Evolutionary conservation across 2,113 vertebrate genomes (phyloP).

Genomic region (Microtus richardsoni): DNA sequence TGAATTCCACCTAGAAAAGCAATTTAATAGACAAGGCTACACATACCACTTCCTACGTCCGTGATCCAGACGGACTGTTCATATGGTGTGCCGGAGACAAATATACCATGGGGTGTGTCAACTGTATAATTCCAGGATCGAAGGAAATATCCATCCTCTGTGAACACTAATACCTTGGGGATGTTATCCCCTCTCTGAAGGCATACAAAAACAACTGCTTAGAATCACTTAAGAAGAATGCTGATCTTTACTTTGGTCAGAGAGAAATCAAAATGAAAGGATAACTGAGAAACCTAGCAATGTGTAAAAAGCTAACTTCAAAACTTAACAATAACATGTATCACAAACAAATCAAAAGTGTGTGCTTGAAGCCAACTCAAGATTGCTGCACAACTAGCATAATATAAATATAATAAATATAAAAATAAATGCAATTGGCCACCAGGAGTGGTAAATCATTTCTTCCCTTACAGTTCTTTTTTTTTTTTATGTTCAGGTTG

Average conservation of each 20-base stretch:
- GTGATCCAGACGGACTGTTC: slow-evolving; percentile 95
- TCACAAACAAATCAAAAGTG: not conserved
- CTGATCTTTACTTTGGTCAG: slow-evolving; percentile 41
- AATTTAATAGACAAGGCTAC: not conserved
- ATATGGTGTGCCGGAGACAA: slow-evolving; percentile 86
- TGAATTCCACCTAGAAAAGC: slow-evolving; percentile 9
- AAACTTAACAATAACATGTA: not conserved
- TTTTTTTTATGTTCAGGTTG: not conserved
- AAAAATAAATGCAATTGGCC: not conserved
- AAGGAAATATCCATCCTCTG: slow-evolving; percentile 93
- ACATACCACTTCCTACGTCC: slow-evolving; percentile 94
- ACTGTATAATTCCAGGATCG: slow-evolving; percentile 94
- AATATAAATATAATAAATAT: not conserved
- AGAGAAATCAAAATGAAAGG: slow-evolving; percentile 36
- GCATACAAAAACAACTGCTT: slow-evolving; percentile 75
- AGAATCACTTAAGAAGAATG: slow-evolving; percentile 65
- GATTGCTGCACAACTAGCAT: not conserved
- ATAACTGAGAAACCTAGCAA: not conserved
- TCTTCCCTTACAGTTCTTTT: not conserved
- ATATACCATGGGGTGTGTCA: slow-evolving; percentile 98
- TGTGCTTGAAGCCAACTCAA: not conserved
- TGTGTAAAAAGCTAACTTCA: not conserved
- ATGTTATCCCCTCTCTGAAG: slow-evolving; percentile 92
- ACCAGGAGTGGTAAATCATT: not conserved
- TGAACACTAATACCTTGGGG: slow-evolving; percentile 95